Evolutionary conservation across 2,113 vertebrate species (phyloP).

Genomic region (Brachyhypopomus gauderio): DNA sequence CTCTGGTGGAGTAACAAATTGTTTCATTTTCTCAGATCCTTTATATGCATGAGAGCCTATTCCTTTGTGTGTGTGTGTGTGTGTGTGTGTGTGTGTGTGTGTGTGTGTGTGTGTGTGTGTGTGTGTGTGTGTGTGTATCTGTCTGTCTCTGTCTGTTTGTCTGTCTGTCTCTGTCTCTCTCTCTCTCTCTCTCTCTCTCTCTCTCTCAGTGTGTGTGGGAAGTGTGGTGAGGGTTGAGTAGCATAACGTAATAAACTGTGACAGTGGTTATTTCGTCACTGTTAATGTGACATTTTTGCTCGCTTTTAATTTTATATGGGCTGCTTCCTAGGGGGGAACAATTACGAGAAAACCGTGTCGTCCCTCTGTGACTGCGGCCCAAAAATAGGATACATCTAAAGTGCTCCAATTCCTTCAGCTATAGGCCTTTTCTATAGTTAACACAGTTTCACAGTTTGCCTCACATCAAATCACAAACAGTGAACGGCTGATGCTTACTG

Average conservation of each 20-base stretch:
- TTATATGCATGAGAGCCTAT: no score
- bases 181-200: background rate
- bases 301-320: background rate
- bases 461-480: no score
- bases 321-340: conserved; percentile 3
- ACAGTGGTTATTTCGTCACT: background rate
- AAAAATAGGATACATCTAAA: conserved; percentile 43
- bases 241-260: background rate
- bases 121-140: no score
- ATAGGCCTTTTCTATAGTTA: no score
- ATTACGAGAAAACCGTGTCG: conserved; percentile 5
- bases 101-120: no score
- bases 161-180: no score
- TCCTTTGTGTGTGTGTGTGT: no score
- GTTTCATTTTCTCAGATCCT: no score
- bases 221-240: background rate
- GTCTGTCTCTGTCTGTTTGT: no score
- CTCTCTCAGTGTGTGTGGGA: background rate
- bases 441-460: no score
- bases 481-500: background rate
- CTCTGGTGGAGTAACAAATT: no score
- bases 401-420: conserved; percentile 35
- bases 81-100: no score
- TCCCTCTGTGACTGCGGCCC: conserved; percentile 13
- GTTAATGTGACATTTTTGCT: background rate